These are phyloP conservation scores for Ageneiosus marmoratus DNA, from an alignment of 2,113 vertebrate genomes.

Conservation along the genomic window DNA sequence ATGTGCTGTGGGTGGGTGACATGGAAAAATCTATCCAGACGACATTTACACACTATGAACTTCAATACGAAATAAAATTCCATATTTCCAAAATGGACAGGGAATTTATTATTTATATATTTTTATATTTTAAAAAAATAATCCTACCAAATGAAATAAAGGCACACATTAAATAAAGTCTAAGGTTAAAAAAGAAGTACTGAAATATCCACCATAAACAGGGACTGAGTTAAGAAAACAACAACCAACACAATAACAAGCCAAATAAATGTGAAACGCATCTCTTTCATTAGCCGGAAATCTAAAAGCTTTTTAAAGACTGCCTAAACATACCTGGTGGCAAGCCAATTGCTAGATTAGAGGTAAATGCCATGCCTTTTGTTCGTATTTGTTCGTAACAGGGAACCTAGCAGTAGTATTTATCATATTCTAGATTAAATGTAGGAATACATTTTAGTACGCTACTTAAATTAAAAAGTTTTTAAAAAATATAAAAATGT, in stretches of 20 bases:
- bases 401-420: neutral
- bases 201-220: neutral
- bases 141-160: too few species aligned
- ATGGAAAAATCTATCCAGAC: neutral
- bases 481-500: neutral
- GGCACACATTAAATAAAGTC: neutral
- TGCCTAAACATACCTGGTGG: neutral
- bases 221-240: neutral
- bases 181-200: neutral
- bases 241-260: neutral
- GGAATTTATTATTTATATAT: too few species aligned
- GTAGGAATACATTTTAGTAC: neutral
- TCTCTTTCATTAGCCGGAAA: neutral
- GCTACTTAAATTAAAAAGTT: neutral
- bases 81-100: neutral
- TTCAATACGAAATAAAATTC: too few species aligned
- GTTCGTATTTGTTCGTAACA: neutral
- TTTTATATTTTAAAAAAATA: too few species aligned
- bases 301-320: neutral
- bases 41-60: too few species aligned
- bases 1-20: neutral
- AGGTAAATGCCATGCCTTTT: neutral
- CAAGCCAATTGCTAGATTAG: neutral
- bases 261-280: neutral
- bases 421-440: neutral